Percentiles rank a stretch among this genome's conserved stretches.
Evolutionary conservation across 2,888 invertebrate genomes (phyloP).

Genomic region (Epistrophella euchroma): DNA sequence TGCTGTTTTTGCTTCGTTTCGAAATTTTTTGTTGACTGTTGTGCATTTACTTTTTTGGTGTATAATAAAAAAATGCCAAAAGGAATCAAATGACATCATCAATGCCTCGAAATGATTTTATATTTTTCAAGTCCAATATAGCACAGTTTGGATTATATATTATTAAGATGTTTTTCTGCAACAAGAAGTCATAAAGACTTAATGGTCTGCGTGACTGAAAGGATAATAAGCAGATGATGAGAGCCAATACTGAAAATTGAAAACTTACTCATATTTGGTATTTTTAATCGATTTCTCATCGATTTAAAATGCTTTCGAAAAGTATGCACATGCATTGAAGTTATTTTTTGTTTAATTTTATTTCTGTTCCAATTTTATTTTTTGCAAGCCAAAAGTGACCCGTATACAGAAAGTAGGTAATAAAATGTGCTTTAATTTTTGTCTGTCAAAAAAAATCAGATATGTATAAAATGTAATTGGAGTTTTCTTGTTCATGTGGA

Average conservation of each 20-base stretch:
- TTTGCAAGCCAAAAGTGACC: no score
- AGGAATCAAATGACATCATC: constrained; percentile 40
- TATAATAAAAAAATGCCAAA: not conserved
- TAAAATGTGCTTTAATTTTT: no score
- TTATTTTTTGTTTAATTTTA: not conserved
- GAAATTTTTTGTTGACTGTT: no score
- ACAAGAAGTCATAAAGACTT: constrained; percentile 23
- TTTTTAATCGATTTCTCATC: constrained; percentile 19
- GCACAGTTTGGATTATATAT: not conserved
- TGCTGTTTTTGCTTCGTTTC: not conserved
- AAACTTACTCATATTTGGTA: constrained; percentile 29
- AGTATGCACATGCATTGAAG: not conserved
- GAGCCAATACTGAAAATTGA: not conserved
- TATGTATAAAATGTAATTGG: no score
- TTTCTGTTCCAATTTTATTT: no score
- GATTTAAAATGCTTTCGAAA: not conserved
- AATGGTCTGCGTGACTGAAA: constrained; percentile 33
- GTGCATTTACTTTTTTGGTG: not conserved
- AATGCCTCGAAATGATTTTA: not conserved
- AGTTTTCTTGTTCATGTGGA: no score
- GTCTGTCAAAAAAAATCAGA: no score
- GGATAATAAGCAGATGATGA: constrained; percentile 31
- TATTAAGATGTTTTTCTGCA: constrained; percentile 7
- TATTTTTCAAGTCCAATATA: not conserved
- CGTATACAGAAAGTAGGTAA: no score